Conservation (phyloP, 1,140 invertebrate genomes). For the Branchinecta lindahli region DNA sequence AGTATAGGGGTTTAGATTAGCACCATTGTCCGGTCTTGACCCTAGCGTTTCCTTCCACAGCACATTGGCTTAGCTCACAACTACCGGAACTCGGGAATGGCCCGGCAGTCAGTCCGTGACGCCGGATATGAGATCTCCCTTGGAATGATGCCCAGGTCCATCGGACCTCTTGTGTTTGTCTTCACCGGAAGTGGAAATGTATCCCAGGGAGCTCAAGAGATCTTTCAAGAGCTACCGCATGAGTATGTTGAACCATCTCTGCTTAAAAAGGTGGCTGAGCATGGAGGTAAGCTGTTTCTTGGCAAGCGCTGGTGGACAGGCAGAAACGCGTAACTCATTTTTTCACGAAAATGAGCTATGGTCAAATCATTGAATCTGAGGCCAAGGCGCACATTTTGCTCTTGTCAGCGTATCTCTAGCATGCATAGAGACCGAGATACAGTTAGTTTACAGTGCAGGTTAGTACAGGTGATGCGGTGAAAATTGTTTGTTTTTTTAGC, state of each 20-base stretch:
- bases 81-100: slow-evolving; percentile 94
- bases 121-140: slow-evolving; percentile 95
- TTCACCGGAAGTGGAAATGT: slow-evolving; percentile 83
- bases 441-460: no score
- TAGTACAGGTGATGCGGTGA: no score
- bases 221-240: slow-evolving; percentile 68
- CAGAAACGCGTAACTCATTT: no score
- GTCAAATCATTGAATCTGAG: no score
- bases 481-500: no score
- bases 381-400: no score
- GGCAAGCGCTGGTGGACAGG: no score
- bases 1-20: no score
- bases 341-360: no score
- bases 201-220: slow-evolving; percentile 34
- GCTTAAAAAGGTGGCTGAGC: slow-evolving; percentile 84
- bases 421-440: no score
- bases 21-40: slow-evolving; percentile 1
- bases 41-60: slow-evolving; percentile 33
- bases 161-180: slow-evolving; percentile 92
- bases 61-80: slow-evolving; percentile 97
- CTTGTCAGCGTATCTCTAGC: no score
- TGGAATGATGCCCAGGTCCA: slow-evolving; percentile 92
- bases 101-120: slow-evolving; percentile 86
- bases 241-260: slow-evolving; percentile 93
- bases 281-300: slow-evolving; percentile 70